These are phyloP conservation scores for Dipus sagitta DNA, from an alignment of 2,797 vertebrate species.

Conservation along the genomic window DNA sequence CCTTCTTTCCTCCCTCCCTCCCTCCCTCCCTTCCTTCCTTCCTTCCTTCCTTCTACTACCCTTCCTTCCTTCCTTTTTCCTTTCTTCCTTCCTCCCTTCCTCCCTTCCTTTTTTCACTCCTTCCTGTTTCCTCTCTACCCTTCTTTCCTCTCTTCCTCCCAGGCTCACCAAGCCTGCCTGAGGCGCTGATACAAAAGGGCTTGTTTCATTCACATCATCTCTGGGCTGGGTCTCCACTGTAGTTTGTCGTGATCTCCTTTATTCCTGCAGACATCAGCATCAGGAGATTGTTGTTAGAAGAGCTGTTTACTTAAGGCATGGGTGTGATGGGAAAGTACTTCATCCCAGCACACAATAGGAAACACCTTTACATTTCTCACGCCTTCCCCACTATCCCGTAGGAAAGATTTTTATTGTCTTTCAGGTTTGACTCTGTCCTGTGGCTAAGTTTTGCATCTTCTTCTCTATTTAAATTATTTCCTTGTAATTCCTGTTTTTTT, in stretches of 20 bases:
- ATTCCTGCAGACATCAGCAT: not conserved
- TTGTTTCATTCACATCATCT: not conserved
- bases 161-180: not conserved
- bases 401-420: conserved; percentile 4
- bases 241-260: not conserved
- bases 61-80: not conserved
- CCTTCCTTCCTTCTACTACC: no score
- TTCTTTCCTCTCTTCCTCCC: not conserved
- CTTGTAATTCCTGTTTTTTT: not conserved
- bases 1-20: no score
- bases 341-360: not conserved
- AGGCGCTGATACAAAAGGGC: not conserved
- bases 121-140: no score
- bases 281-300: not conserved
- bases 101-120: no score
- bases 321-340: no score
- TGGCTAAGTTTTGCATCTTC: not conserved
- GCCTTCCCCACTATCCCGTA: not conserved
- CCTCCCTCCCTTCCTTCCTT: no score
- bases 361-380: not conserved
- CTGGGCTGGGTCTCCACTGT: not conserved
- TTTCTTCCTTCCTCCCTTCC: not conserved
- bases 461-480: not conserved
- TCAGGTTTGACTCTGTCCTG: not conserved
- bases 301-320: conserved; percentile 1